Evolutionary conservation across 2,797 vertebrate species (phyloP).

Genomic region (Crax fasciolata): DNA sequence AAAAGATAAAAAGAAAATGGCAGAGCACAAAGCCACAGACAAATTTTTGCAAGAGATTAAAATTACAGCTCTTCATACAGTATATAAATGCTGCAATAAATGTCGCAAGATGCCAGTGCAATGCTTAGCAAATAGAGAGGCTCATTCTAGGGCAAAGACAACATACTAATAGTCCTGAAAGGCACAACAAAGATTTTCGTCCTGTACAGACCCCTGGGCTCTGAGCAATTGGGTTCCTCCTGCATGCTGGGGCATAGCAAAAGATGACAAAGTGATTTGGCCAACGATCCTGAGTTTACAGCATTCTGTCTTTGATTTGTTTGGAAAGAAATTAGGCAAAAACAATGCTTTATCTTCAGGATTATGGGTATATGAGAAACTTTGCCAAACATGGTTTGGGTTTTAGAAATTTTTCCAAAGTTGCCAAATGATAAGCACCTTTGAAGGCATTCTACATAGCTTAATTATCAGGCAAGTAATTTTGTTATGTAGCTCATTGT

Average conservation of each 20-base stretch:
- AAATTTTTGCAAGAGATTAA: conserved; percentile 7
- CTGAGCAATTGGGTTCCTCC: neutral
- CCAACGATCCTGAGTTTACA: neutral
- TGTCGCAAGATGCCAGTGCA: neutral
- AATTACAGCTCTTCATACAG: neutral
- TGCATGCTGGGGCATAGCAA: neutral
- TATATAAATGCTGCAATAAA: neutral
- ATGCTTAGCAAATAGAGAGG: neutral
- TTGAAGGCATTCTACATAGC: neutral
- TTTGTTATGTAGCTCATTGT: accelerated
- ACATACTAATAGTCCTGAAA: neutral
- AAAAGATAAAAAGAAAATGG: neutral
- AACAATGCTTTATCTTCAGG: neutral
- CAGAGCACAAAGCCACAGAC: neutral
- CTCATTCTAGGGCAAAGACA: neutral
- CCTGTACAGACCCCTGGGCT: neutral
- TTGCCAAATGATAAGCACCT: neutral
- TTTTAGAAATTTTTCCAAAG: neutral
- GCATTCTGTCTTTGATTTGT: neutral
- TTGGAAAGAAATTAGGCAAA: neutral
- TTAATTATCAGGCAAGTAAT: neutral
- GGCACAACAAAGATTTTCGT: neutral
- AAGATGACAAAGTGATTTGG: neutral
- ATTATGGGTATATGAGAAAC: neutral
- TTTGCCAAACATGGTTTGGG: neutral